phyloP scores from a whole-genome alignment of 1,140 invertebrate genomes.

The Brachionus manjavacas region DNA sequence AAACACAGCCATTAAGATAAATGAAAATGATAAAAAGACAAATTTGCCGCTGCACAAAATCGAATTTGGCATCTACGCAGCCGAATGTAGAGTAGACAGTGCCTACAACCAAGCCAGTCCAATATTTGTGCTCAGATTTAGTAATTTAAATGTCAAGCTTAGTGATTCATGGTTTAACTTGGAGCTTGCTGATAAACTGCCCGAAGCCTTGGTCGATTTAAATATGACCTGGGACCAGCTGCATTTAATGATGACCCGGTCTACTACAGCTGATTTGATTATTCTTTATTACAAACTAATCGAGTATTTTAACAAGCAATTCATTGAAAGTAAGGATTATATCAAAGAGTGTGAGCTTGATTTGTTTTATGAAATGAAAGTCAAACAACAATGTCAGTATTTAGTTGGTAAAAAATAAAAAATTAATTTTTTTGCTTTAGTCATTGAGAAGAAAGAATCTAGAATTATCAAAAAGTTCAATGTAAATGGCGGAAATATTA shows the following conservation, averaged over 20 bases:
- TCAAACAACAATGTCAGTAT: constrained; percentile 26
- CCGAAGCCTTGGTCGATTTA: constrained; percentile 75
- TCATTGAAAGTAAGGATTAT: constrained; percentile 43
- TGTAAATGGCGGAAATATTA: constrained; percentile 65
- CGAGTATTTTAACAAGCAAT: constrained; percentile 74
- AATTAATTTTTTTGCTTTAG: neutral
- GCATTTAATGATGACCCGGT: constrained; percentile 90
- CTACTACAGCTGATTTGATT: constrained; percentile 86
- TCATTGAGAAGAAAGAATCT: constrained; percentile 7
- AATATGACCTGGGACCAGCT: constrained; percentile 86
- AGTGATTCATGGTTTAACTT: constrained; percentile 19
- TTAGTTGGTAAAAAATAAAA: neutral
- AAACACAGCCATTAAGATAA: neutral
- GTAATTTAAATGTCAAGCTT: constrained; percentile 40
- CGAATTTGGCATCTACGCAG: constrained; percentile 21
- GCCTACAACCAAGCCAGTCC: constrained; percentile 41
- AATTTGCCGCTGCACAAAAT: constrained; percentile 3
- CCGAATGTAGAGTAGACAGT: constrained; percentile 22
- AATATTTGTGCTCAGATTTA: constrained; percentile 29
- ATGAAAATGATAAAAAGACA: neutral
- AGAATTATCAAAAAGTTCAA: neutral
- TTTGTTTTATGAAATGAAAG: constrained; percentile 42
- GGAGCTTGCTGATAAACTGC: neutral
- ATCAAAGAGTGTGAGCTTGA: constrained; percentile 41
- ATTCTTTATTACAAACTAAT: constrained; percentile 94